Evolutionary conservation across 1,140 invertebrate genomes (phyloP).

Genomic region (Hormaphis cornu): DNA sequence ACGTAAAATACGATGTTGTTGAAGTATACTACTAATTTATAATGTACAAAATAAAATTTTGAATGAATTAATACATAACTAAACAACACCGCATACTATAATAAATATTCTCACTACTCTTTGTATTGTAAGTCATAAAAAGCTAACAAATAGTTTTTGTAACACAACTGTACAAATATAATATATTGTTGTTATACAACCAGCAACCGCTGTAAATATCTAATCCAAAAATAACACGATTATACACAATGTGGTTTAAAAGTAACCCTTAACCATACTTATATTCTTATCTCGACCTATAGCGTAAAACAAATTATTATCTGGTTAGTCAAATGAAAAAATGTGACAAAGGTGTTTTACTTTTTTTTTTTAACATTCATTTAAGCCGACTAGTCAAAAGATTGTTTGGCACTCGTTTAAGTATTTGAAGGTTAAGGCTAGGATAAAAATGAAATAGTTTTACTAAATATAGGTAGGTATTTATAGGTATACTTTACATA

Average conservation of each 20-base stretch:
- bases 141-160: background rate
- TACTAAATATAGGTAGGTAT: background rate
- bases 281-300: background rate
- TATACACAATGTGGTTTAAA: background rate
- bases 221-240: slow-evolving; percentile 11
- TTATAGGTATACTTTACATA: background rate
- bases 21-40: too few species aligned
- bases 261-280: background rate
- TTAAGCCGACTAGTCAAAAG: background rate
- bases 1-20: too few species aligned
- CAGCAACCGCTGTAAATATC: too few species aligned
- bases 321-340: background rate
- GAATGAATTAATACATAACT: too few species aligned
- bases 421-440: slow-evolving; percentile 6
- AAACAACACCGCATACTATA: background rate
- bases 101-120: background rate
- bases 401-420: slow-evolving; percentile 2
- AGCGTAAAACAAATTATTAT: background rate
- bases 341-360: background rate
- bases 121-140: background rate
- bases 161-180: slow-evolving; percentile 1
- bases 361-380: background rate
- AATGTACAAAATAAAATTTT: too few species aligned
- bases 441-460: background rate
- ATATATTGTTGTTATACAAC: too few species aligned